A percentile compares a stretch with the other conserved stretches of the same genome.
phyloP scores from a whole-genome alignment of 1,140 invertebrate species.

The Sinonovacula constricta region DNA sequence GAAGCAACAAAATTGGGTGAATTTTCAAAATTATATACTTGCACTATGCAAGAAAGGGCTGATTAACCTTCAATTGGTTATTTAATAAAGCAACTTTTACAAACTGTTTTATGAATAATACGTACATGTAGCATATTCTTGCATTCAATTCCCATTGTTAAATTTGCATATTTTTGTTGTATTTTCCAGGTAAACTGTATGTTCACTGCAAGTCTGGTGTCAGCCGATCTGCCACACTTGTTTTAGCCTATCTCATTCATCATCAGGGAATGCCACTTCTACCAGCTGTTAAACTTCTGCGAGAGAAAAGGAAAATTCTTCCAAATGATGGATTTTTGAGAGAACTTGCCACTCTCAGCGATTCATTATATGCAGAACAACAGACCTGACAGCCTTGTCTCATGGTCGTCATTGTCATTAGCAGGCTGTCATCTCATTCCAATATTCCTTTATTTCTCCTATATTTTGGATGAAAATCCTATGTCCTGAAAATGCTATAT shows the following conservation, averaged over 20 bases:
- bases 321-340: slow-evolving; percentile 79
- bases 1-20: no score
- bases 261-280: slow-evolving; percentile 86
- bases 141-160: slow-evolving; percentile 1
- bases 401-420: no score
- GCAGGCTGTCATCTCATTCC: no score
- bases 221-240: slow-evolving; percentile 94
- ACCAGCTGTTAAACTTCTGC: slow-evolving; percentile 83
- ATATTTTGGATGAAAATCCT: no score
- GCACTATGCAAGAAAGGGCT: no score
- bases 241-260: slow-evolving; percentile 96
- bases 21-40: no score
- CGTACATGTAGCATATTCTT: not conserved
- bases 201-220: slow-evolving; percentile 97
- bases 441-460: no score
- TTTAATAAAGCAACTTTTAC: no score
- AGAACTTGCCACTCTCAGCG: slow-evolving; percentile 73
- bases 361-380: slow-evolving; percentile 22
- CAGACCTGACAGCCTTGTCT: no score
- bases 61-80: no score
- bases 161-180: no score
- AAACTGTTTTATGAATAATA: not conserved
- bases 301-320: slow-evolving; percentile 81
- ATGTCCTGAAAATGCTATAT: no score
- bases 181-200: slow-evolving; percentile 84